Conservation (phyloP, 2,797 vertebrate genomes). For the Novumbra hubbsi region DNA sequence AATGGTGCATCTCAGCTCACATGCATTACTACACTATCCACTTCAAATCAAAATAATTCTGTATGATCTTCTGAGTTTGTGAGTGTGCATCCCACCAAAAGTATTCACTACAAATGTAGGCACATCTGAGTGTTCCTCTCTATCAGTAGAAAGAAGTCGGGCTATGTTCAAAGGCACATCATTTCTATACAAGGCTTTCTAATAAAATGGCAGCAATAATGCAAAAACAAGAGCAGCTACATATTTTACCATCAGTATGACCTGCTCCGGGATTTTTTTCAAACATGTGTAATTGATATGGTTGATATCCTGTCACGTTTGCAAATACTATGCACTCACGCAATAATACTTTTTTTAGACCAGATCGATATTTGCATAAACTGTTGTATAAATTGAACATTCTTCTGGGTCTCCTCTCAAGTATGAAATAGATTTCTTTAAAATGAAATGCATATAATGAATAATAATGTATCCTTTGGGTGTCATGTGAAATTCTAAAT, state of each 20-base stretch:
- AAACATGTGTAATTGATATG: background rate
- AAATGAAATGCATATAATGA: constrained; percentile 30
- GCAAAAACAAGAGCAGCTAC: background rate
- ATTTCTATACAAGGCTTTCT: constrained; percentile 15
- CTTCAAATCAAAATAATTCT: background rate
- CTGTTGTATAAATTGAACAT: constrained; percentile 16
- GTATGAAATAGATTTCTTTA: constrained; percentile 32
- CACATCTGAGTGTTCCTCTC: constrained; percentile 41
- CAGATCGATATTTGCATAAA: constrained; percentile 22
- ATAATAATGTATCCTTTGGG: constrained; percentile 23
- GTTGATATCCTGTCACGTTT: constrained; percentile 3
- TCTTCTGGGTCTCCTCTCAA: constrained; percentile 13
- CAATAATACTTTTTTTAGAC: background rate
- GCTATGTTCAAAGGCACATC: constrained; percentile 15
- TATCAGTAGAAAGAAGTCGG: constrained; percentile 24
- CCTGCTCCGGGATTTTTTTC: background rate
- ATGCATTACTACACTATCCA: background rate
- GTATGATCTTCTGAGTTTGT: background rate
- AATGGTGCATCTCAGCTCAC: too few relatives aligned
- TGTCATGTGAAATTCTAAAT: constrained; percentile 28
- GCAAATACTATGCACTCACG: background rate
- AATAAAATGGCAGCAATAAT: background rate
- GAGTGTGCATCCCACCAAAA: constrained; percentile 51
- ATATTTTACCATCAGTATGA: background rate
- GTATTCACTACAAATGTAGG: constrained; percentile 37